Evolutionary conservation across 2,113 vertebrate species (phyloP), one percentile per base, ranked within the genome.

Genomic region (Holacanthus passer): DNA sequence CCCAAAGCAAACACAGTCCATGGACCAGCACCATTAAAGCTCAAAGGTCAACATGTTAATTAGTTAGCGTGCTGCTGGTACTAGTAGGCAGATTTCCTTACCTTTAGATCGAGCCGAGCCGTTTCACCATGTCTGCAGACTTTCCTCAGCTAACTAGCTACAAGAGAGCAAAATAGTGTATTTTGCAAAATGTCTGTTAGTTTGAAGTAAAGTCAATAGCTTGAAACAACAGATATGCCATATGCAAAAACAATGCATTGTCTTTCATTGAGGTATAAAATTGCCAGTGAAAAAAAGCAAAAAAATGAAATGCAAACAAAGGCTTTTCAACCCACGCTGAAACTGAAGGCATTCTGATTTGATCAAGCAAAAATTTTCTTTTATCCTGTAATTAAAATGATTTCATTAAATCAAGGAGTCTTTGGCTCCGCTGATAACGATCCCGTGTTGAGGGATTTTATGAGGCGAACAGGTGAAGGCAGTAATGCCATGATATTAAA

Each of bases 401-500:
- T 92, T 76, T 60, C 73, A 90, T 91, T 89, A 88, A 90, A 90
- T 91, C 53, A 60, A 56, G 55, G 63, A 80, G 72, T 87, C 81
- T 87, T 65, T 72, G 86, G 79, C 70, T 89, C 82, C n/a, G 45
- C 56, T 58, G 62, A 77, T 83, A 79, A 91, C 37, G 62, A 84
- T 81, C 78, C 65, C n/a, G 52, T 78, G 73, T 62, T 3, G 0
- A 41, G 50, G 68, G 65, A 78, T 65, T 86, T 80, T 62, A 79
- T 74, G 65, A 83, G 62, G 47, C 48, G 0, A 80, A 74, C 84
- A 89, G 83, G 81, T 85, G 65, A 87, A 79, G 69, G 73, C 48
- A 55, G 70, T 56, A 82, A 87, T 81, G 83, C 74, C 22, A 35
- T 89, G 88, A 91, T 77, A 93, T 91, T 83, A 88, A 94, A 93